Conservation (phyloP, 2,113 vertebrate genomes). For the Oceanites oceanicus region DNA sequence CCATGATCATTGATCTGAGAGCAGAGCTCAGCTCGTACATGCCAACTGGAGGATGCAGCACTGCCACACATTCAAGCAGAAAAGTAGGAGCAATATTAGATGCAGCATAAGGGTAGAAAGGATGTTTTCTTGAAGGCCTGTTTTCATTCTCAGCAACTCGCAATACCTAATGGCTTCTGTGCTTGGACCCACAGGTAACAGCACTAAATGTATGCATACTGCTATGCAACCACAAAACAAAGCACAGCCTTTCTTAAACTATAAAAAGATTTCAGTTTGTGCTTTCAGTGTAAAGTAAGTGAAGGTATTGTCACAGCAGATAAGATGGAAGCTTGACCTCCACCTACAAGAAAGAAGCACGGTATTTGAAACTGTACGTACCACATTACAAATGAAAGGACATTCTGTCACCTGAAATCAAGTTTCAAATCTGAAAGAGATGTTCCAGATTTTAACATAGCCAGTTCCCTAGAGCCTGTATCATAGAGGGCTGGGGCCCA, state of each 20-base stretch:
- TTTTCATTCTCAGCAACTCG: background rate
- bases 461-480: background rate
- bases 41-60: background rate
- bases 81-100: background rate
- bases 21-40: background rate
- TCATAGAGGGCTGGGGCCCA: background rate
- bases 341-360: background rate
- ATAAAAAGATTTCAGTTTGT: background rate
- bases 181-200: background rate
- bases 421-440: background rate
- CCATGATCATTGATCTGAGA: background rate
- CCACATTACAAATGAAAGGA: background rate
- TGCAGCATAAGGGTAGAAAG: background rate
- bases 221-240: background rate
- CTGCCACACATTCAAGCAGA: background rate
- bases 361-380: background rate
- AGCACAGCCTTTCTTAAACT: background rate
- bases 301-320: background rate
- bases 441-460: background rate
- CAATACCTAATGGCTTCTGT: background rate
- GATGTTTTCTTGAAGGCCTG: background rate
- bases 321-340: background rate
- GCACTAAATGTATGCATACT: background rate
- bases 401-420: background rate
- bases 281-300: background rate